Evolutionary conservation across 2,888 invertebrate genomes (phyloP).

Genomic region (Cantharis nigra): DNA sequence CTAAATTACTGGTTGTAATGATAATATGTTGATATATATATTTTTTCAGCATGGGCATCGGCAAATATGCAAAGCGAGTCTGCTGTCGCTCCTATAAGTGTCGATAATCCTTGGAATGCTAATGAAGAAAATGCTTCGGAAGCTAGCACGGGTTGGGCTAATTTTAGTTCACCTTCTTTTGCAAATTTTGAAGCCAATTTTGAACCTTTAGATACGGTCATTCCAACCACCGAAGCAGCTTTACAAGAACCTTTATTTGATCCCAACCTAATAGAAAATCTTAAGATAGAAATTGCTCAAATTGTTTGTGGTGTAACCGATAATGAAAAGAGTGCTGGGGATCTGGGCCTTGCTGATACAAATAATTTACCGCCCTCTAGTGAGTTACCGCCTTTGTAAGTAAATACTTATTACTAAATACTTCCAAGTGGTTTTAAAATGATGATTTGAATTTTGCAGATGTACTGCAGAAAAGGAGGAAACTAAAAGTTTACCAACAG

Average conservation of each 20-base stretch:
- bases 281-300: constrained; percentile 31
- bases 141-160: constrained; percentile 52
- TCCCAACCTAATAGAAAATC: constrained; percentile 37
- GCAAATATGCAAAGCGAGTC: constrained; percentile 39
- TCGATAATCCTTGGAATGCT: constrained; percentile 45
- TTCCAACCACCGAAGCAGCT: background rate
- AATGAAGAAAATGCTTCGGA: constrained; percentile 31
- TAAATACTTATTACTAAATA: background rate
- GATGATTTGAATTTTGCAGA: constrained; percentile 6
- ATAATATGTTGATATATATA: background rate
- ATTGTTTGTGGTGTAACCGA: background rate
- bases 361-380: background rate
- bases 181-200: constrained; percentile 45
- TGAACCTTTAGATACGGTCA: constrained; percentile 14
- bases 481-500: constrained; percentile 19
- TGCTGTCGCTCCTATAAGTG: constrained; percentile 30
- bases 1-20: background rate
- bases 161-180: constrained; percentile 51
- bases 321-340: background rate
- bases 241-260: constrained; percentile 32
- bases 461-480: constrained; percentile 13
- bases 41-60: constrained; percentile 49
- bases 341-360: background rate
- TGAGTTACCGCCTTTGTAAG: background rate
- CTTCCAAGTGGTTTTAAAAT: background rate